Base-by-base conservation (phyloP, 2,113 vertebrate genomes). In the Pungitius pungitius region DNA sequence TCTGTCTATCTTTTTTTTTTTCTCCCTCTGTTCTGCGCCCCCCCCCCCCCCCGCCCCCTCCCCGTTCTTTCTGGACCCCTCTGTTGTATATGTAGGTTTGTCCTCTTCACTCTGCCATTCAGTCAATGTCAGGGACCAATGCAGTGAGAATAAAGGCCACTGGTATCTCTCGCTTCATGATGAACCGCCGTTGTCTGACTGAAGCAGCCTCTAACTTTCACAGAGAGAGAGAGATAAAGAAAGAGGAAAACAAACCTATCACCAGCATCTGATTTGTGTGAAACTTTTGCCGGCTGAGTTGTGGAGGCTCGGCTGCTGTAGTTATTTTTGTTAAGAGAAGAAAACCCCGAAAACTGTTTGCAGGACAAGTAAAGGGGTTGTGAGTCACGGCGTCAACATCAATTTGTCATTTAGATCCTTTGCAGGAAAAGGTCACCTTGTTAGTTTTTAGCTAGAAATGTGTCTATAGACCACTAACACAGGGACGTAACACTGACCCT, bases 401-500 rank as follows among this genome's bases (percentile, higher is more conserved):
- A 80, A 74, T 88, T 86, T 88, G 80, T 89, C 87, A 65, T 87
- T 87, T 82, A 22, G 30, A 54, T 87, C 55, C 42, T 64, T 51
- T 70, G 63, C 40, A 84, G 73, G 82, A 82, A 92, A 92, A 90
- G 88, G 89, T 90, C 83, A 87, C 66, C 59, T 84, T 45, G 68
- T 90, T 78, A 24, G 68, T 86, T 77, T 61, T 69, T 51, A 65
- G 22, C 47, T 56, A 80, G 45, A 86, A 78, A 80, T 79, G 72
- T 65, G 80, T 82, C 73, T 37, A 35, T 79, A 73, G 78, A 75
- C 69, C 61, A 65, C 69, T 76, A 72, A 80, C 78, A 27, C 68
- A 51, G 55, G 58, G 85, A 54, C 43, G 24, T 73, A 83, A 78
- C 78, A 72, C 81, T 69, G 79, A 87, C 85, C 82, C 71, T 71